Conservation (phyloP, 2,113 vertebrate genomes). For the Ochotona princeps region DNA sequence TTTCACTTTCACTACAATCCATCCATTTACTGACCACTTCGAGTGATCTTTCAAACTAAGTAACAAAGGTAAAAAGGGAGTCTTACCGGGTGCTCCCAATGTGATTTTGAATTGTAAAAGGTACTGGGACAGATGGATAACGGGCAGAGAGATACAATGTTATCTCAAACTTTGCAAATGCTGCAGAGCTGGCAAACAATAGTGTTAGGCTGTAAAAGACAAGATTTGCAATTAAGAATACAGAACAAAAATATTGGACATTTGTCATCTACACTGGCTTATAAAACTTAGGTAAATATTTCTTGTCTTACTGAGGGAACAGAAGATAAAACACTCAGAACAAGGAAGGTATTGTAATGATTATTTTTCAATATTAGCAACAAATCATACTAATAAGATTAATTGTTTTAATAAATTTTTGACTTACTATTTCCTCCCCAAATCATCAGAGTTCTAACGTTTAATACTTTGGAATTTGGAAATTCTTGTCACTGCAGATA, state of each 20-base stretch:
- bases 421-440: background rate
- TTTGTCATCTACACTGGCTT: slow-evolving; percentile 27
- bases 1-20: background rate
- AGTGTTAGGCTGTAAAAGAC: slow-evolving; percentile 84
- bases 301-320: slow-evolving; percentile 46
- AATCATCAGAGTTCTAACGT: background rate
- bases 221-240: slow-evolving; percentile 65
- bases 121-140: slow-evolving; percentile 82
- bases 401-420: slow-evolving; percentile 52
- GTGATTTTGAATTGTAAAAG: slow-evolving; percentile 80
- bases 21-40: slow-evolving; percentile 28
- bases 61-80: background rate
- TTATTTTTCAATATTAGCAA: slow-evolving; percentile 7
- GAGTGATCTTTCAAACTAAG: background rate
- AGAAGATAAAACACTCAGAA: slow-evolving; percentile 35
- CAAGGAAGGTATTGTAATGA: slow-evolving; percentile 38
- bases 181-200: slow-evolving; percentile 84
- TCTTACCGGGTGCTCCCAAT: slow-evolving; percentile 85
- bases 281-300: slow-evolving; percentile 41
- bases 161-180: slow-evolving; percentile 87
- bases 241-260: slow-evolving; percentile 41
- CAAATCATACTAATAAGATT: slow-evolving; percentile 7
- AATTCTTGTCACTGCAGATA: slow-evolving; percentile 15
- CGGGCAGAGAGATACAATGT: slow-evolving; percentile 78
- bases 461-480: slow-evolving; percentile 22